These are phyloP conservation scores for Onychorhynchus coronatus DNA, from an alignment of 2,113 vertebrate species.

Conservation along the genomic window DNA sequence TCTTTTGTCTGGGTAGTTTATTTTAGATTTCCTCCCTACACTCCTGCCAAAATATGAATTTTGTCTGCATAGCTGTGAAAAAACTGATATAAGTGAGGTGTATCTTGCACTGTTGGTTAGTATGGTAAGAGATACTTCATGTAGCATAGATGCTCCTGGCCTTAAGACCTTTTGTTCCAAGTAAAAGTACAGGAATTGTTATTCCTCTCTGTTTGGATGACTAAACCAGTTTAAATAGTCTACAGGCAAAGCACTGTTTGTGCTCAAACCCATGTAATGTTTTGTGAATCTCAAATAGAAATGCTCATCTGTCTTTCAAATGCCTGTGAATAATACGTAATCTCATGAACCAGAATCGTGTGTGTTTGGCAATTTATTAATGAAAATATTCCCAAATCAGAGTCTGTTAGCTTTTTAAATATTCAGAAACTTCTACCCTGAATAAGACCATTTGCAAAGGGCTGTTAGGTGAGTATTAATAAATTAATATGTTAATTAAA, in stretches of 20 bases:
- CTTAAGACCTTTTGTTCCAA: constrained; percentile 10
- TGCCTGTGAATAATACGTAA: not conserved
- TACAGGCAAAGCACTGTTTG: constrained; percentile 3
- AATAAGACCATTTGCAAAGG: constrained; percentile 22
- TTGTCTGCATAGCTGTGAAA: not conserved
- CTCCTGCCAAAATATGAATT: not conserved
- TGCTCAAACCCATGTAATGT: not conserved
- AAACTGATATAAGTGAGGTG: not conserved
- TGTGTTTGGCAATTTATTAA: constrained; percentile 36
- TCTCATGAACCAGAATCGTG: not conserved
- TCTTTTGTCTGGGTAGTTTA: not conserved
- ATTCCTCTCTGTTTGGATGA: constrained; percentile 1
- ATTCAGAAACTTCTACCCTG: not conserved
- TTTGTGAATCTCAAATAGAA: constrained; percentile 6
- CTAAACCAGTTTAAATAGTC: constrained; percentile 28
- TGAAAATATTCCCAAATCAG: constrained; percentile 40
- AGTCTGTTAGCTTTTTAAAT: constrained; percentile 35
- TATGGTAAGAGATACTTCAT: not conserved
- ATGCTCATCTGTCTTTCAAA: not conserved
- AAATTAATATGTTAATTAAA: constrained; percentile 70
- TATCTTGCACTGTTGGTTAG: not conserved
- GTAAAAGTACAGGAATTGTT: not conserved
- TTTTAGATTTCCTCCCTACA: not conserved
- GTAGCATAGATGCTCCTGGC: not conserved
- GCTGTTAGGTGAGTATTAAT: constrained; percentile 67